phyloP scores from a whole-genome alignment of 2,797 vertebrate species.

The Rhincodon typus region DNA sequence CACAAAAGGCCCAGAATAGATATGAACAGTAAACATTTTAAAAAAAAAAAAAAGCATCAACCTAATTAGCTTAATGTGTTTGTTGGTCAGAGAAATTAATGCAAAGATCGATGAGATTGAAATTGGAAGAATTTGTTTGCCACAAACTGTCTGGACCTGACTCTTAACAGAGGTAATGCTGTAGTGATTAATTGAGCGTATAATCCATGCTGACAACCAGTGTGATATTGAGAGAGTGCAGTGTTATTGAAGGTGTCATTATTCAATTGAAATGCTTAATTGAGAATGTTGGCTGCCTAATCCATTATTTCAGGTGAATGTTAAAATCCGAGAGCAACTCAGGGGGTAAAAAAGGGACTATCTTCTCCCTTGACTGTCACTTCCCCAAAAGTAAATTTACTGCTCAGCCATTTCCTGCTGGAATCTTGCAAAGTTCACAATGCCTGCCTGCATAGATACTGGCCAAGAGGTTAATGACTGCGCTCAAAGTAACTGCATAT shows the following conservation, averaged over 20 bases:
- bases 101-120: neutral
- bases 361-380: neutral
- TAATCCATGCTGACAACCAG: neutral
- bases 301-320: neutral
- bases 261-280: neutral
- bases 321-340: neutral
- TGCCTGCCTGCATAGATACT: neutral
- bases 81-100: neutral
- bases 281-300: neutral
- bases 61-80: neutral
- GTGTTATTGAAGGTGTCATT: neutral
- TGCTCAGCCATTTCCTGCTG: neutral
- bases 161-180: neutral
- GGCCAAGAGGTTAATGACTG: neutral
- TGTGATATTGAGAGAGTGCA: neutral
- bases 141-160: neutral
- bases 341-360: neutral
- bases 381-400: neutral
- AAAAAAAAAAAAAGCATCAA: neutral
- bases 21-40: neutral
- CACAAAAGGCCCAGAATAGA: neutral
- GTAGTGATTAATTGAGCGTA: neutral
- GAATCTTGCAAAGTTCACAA: neutral
- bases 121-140: neutral
- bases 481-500: neutral